Conservation (phyloP, 2,797 vertebrate genomes). For the Myoxocephalus aenaeus region DNA sequence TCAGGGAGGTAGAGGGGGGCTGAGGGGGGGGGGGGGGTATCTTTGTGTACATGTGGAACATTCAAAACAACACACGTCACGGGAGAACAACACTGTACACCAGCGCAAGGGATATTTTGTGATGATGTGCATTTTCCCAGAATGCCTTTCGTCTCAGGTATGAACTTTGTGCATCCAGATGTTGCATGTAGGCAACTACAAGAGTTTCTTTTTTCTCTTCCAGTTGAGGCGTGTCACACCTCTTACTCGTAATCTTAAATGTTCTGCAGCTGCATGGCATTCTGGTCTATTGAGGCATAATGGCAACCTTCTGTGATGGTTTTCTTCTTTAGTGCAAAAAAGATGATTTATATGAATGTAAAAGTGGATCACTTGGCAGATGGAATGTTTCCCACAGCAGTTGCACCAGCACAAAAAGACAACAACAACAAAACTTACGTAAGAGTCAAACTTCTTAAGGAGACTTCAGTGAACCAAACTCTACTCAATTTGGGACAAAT, state of each 20-base stretch:
- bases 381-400: neutral
- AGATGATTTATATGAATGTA: neutral
- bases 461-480: too few relatives aligned
- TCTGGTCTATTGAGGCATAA: neutral
- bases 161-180: neutral
- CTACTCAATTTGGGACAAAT: too few relatives aligned
- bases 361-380: neutral
- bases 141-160: neutral
- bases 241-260: neutral
- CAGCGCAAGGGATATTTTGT: too few relatives aligned
- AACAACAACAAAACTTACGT: neutral
- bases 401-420: neutral
- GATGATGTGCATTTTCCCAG: neutral
- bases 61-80: neutral
- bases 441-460: neutral
- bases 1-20: conserved; percentile 24
- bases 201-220: neutral
- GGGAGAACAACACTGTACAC: conserved; percentile 5
- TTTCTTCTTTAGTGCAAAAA: neutral
- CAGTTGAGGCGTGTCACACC: neutral
- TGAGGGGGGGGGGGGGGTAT: neutral
- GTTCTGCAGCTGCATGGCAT: neutral
- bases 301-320: neutral
- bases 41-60: conserved; percentile 7
- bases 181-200: neutral